Conservation (phyloP, 2,888 invertebrate genomes). For the Lithophane semibrunnea region DNA sequence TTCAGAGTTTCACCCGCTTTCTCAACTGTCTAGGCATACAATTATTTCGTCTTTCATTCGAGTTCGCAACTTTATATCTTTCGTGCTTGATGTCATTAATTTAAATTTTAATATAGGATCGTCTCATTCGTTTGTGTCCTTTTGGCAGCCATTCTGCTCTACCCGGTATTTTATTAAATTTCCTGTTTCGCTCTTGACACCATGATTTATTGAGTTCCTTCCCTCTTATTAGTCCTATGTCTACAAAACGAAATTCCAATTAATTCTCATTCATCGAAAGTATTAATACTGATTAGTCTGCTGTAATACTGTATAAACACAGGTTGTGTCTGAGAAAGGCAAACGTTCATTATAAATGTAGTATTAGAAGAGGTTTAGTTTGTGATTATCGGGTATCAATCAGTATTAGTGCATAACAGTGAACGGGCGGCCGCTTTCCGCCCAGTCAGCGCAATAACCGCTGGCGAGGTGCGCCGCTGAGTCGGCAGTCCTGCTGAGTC, state of each 20-base stretch:
- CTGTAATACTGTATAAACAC: not conserved
- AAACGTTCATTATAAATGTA: constrained; percentile 26
- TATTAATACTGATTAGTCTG: constrained; percentile 14
- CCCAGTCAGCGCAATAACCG: constrained; percentile 83
- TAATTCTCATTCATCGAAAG: constrained; percentile 25
- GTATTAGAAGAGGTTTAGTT: constrained; percentile 60
- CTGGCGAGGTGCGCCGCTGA: constrained; percentile 78
- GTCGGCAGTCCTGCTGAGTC: constrained; percentile 72
- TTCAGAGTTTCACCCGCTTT: constrained; percentile 28
- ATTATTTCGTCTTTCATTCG: constrained; percentile 43
- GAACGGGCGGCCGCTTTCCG: constrained; percentile 73
- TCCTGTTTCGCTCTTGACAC: constrained; percentile 62
- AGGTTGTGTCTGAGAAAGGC: constrained; percentile 1
- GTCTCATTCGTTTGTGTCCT: constrained; percentile 44
- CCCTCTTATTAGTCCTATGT: constrained; percentile 39
- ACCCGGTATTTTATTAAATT: constrained; percentile 64
- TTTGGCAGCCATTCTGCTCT: constrained; percentile 51
- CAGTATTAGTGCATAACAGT: constrained; percentile 81
- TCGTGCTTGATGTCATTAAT: constrained; percentile 65
- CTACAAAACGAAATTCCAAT: constrained; percentile 41
- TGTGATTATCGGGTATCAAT: constrained; percentile 82
- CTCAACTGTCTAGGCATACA: constrained; percentile 15
- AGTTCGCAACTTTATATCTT: constrained; percentile 63
- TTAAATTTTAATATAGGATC: constrained; percentile 67
- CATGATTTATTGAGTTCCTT: constrained; percentile 66